Evolutionary conservation across 2,113 vertebrate genomes (phyloP).

Genomic region (Lepisosteus oculatus): DNA sequence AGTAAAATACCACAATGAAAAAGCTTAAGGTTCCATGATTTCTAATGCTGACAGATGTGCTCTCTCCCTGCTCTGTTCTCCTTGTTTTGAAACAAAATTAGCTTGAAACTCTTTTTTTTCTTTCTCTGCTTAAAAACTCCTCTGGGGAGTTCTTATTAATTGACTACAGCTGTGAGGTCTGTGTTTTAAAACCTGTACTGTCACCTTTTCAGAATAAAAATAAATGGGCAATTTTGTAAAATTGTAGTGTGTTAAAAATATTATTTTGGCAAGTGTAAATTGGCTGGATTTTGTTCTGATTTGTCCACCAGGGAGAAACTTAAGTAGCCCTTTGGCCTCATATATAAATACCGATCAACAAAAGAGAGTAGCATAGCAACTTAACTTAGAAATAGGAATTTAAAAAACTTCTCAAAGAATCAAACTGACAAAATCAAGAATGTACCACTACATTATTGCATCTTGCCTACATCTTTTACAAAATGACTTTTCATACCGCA

Average conservation of each 20-base stretch:
- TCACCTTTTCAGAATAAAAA: slow-evolving; percentile 36
- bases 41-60: slow-evolving; percentile 86
- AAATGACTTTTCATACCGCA: too few relatives aligned
- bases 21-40: slow-evolving; percentile 82
- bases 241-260: slow-evolving; percentile 40
- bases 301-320: slow-evolving; percentile 40
- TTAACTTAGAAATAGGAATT: too few relatives aligned
- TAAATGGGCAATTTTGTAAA: slow-evolving; percentile 41
- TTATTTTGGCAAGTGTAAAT: slow-evolving; percentile 33
- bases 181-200: slow-evolving; percentile 63
- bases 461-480: too few relatives aligned
- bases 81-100: slow-evolving; percentile 77
- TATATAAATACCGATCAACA: too few relatives aligned
- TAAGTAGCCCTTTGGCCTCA: slow-evolving; percentile 15
- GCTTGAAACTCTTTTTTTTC: slow-evolving; percentile 53
- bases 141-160: slow-evolving; percentile 75
- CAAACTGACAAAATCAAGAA: too few relatives aligned
- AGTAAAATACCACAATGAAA: slow-evolving; percentile 88
- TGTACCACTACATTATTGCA: too few relatives aligned
- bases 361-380: too few relatives aligned
- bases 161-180: slow-evolving; percentile 75
- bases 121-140: slow-evolving; percentile 54
- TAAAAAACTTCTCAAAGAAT: too few relatives aligned
- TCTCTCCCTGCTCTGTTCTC: slow-evolving; percentile 68
- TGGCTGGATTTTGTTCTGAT: slow-evolving; percentile 35